Evolutionary conservation across 2,797 vertebrate species (phyloP).

Genomic region (Rhadinocentrus ornatus): DNA sequence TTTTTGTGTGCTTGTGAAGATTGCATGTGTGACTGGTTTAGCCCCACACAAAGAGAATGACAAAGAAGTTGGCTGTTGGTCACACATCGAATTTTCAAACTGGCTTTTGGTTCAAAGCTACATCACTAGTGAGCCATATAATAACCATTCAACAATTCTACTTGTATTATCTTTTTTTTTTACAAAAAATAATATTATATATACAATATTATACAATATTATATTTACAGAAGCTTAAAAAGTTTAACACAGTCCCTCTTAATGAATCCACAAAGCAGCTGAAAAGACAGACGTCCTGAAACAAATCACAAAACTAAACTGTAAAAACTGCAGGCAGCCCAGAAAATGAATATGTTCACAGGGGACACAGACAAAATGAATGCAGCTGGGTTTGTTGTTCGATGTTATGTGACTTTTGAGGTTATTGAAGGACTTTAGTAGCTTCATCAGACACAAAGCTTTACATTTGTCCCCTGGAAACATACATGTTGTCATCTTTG

Average conservation of each 20-base stretch:
- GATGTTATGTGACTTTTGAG: background rate
- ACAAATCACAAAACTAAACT: background rate
- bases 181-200: background rate
- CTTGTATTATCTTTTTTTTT: slow-evolving; percentile 2
- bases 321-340: background rate
- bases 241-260: background rate
- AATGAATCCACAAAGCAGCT: background rate
- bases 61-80: slow-evolving; percentile 29
- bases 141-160: background rate
- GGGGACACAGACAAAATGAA: background rate
- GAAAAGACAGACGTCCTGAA: background rate
- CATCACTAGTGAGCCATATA: slow-evolving; percentile 10
- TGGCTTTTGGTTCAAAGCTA: slow-evolving; percentile 35
- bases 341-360: background rate
- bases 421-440: background rate
- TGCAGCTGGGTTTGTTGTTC: slow-evolving; percentile 5
- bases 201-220: too few relatives aligned
- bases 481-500: background rate
- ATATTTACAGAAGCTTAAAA: background rate
- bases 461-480: background rate
- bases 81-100: slow-evolving; percentile 36
- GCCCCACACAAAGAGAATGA: slow-evolving; percentile 31
- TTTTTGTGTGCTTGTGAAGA: slow-evolving; percentile 28
- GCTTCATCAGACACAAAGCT: background rate
- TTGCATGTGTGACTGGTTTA: slow-evolving; percentile 18